phyloP scores from a whole-genome alignment of 2,888 invertebrate species.

The Oxyscelio sp. region DNA sequence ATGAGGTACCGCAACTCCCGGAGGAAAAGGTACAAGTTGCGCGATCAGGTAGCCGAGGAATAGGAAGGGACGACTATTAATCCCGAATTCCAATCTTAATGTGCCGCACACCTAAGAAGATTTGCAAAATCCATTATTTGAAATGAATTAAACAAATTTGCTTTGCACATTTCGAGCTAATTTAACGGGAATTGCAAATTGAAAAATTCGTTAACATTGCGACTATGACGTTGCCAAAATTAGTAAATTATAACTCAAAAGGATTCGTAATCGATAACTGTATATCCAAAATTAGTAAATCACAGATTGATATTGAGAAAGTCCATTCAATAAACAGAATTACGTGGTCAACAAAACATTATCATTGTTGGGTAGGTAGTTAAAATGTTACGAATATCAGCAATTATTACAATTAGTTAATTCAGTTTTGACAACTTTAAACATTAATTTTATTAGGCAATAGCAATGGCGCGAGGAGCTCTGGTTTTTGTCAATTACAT shows the following conservation, averaged over 20 bases:
- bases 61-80: constrained; percentile 51
- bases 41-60: constrained; percentile 76
- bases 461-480: no score
- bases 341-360: background rate
- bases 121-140: constrained; percentile 43
- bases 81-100: constrained; percentile 84
- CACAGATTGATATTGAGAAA: constrained; percentile 9
- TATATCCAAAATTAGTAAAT: constrained; percentile 17
- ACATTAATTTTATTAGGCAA: no score
- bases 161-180: background rate
- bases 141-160: constrained; percentile 27
- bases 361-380: background rate
- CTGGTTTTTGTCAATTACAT: no score
- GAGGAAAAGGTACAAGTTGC: constrained; percentile 78
- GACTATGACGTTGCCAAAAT: constrained; percentile 1
- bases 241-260: constrained; percentile 14
- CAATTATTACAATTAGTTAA: no score
- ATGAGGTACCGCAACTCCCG: constrained; percentile 84
- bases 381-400: background rate
- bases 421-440: no score
- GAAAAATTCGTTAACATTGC: constrained; percentile 18
- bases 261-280: background rate
- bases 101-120: constrained; percentile 76
- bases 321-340: constrained; percentile 17
- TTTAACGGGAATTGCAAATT: background rate